phyloP scores from a whole-genome alignment of 2,888 invertebrate species.

The Chydorus sphaericus region DNA sequence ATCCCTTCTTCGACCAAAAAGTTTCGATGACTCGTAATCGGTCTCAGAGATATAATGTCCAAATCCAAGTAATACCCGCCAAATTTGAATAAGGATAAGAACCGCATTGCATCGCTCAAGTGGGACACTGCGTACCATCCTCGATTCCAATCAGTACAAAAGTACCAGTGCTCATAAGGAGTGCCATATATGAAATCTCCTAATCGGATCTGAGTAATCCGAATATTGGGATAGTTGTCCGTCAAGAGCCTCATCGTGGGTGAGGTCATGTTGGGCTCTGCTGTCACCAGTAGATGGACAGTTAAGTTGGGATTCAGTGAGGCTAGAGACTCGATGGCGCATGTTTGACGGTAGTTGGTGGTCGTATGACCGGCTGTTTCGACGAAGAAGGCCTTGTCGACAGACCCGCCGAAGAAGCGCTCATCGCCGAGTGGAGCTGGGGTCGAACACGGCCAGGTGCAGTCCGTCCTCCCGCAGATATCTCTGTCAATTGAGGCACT shows the following conservation, averaged over 20 bases:
- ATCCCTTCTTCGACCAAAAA: slow-evolving; percentile 46
- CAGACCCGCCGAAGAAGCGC: too few species aligned
- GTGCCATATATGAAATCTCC: slow-evolving; percentile 38
- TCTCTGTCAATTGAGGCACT: too few species aligned
- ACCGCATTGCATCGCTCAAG: slow-evolving; percentile 48
- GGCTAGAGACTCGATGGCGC: slow-evolving; percentile 53
- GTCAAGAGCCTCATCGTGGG: background rate
- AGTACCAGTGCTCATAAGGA: slow-evolving; percentile 41
- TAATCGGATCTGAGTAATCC: slow-evolving; percentile 36
- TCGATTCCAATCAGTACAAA: slow-evolving; percentile 34
- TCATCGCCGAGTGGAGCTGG: too few species aligned
- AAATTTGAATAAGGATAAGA: slow-evolving; percentile 52
- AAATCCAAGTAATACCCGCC: slow-evolving; percentile 63
- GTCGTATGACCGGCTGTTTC: slow-evolving; percentile 38
- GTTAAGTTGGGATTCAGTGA: slow-evolving; percentile 40
- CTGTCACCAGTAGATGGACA: slow-evolving; percentile 40
- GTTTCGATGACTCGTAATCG: slow-evolving; percentile 40
- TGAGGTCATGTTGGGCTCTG: slow-evolving; percentile 25
- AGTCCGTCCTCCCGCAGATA: too few species aligned
- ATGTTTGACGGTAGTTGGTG: slow-evolving; percentile 39
- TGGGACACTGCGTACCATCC: slow-evolving; percentile 35
- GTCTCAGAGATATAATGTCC: slow-evolving; percentile 51
- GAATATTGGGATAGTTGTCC: slow-evolving; percentile 33
- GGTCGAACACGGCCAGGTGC: too few species aligned
- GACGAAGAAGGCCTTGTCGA: slow-evolving; percentile 48